Evolutionary conservation across 2,888 invertebrate genomes (phyloP), one percentile per base, ranked within the genome.

Genomic region (Drosophila eohydei): DNA sequence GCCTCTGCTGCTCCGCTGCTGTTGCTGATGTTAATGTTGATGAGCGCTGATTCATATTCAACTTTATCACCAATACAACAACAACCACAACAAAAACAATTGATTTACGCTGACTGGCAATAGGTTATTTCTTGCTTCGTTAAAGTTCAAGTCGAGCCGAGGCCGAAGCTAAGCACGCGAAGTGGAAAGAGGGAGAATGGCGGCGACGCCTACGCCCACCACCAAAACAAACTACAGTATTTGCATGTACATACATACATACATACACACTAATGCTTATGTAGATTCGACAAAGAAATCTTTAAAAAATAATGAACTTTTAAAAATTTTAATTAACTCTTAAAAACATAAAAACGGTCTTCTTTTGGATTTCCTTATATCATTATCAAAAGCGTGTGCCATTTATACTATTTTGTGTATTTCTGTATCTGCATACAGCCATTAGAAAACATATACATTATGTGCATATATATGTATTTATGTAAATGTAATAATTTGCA

Each of bases 141-240:
- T 67, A 78, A 74, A 80, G 83, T 70, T 74, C 63, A 72, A 80
- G 73, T 67, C 65, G 46, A 66, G 62, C 54, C 77, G 77, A 78
- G 78, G 78, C 74, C 74, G 59, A 70, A 76, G 55, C 64, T 62
- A 74, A 74, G 61, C 77, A 78, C 74, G 74, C 74, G 71, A 74
- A 64, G 74, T 60, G 60, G 60, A 28, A 43, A 46, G 57, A 14
- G 61, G 68, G 55, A 62, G 79, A 57, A 77, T 67, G 78, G 78
- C 74, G 80, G 72, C 80, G 63, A 81, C 83, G 79, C 79, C 81
- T 79, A 78, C 80, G 61, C 81, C 81, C 78, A 83, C 73, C 71
- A 67, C 83, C 70, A 68, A 74, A 67, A 67, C 61, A 66, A 77
- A 78, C 78, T 67, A 78, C 69, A 80, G 71, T 70, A 74, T 81